Conservation (phyloP, 1,140 invertebrate genomes). For the Drosophila cardini region DNA sequence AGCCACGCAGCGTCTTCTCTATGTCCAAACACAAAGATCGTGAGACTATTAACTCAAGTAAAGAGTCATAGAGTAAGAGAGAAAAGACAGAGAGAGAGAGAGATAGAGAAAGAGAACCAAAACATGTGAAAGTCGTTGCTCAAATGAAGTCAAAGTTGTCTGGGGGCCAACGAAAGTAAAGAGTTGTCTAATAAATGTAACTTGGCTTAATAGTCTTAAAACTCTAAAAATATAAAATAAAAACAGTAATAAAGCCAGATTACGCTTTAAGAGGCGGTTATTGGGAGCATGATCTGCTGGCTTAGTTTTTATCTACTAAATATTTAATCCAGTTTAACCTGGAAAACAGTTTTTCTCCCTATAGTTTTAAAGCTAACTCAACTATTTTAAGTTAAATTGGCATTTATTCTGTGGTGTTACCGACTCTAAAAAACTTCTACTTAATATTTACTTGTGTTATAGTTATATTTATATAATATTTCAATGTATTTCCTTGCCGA, state of each 20-base stretch:
- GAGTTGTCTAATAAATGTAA: slow-evolving; percentile 52
- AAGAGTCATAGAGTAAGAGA: neutral
- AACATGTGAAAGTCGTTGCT: slow-evolving; percentile 48
- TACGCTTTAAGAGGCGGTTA: neutral
- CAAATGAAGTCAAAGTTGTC: slow-evolving; percentile 11
- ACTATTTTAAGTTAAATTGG: too few species aligned
- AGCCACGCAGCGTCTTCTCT: slow-evolving; percentile 66
- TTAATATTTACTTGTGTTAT: too few species aligned
- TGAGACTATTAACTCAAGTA: slow-evolving; percentile 47
- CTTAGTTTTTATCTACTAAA: neutral
- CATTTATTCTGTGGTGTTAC: too few species aligned
- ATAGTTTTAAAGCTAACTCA: too few species aligned
- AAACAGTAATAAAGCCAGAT: slow-evolving; percentile 8
- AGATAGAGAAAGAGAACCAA: slow-evolving; percentile 1
- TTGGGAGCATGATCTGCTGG: neutral
- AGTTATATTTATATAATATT: too few species aligned
- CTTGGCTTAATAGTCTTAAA: slow-evolving; percentile 10
- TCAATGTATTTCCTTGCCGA: too few species aligned
- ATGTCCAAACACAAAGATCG: slow-evolving; percentile 59
- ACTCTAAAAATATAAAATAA: neutral
- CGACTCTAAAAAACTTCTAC: too few species aligned
- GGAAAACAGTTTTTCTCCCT: too few species aligned
- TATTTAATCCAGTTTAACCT: neutral
- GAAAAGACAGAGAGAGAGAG: neutral
- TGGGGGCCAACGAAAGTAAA: slow-evolving; percentile 33